Evolutionary conservation across 2,888 invertebrate genomes (phyloP), one percentile per base, ranked within the genome.

Genomic region (Neria commutata): DNA sequence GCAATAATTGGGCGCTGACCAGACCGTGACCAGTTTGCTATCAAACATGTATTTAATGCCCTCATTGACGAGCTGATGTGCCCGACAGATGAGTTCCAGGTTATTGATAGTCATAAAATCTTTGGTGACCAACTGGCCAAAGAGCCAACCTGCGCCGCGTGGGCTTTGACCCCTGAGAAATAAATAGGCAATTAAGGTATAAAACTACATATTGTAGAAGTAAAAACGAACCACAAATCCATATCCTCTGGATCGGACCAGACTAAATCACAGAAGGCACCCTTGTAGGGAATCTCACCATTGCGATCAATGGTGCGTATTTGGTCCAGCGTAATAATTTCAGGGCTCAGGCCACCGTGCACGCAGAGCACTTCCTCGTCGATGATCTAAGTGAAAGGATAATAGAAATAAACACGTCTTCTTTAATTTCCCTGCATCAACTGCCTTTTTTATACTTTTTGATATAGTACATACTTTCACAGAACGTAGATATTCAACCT

Each of bases 211-310:
- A 24, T 16, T 8, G 8, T 21, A 11, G n/a, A 1, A 5, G 8
- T 11, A 29, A 56, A 16, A 56, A 70, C 81, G 75, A 80, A 88
- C 96, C 98, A 98, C 71, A 89, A 89, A 63, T 95, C 92, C 56
- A 97, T 91, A 76, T 98, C 97, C 76, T 98, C 98, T 29, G 99
- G 99, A 84, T 99, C 99, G 3, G 98, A 98, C 99, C 99, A 99
- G 53, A 99, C 91, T 68, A 99, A 86, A 87, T 98, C 99, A 87
- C 98, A 98, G 81, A 98, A 95, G 50, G 96, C 94, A 63, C 98
- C 99, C 87, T 96, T 96, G 79, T 98, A 96, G 45, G 98, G 98
- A 77, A 98, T 97, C 86, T 98, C 98, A 82, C 95, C 94, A 83
- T 97, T 95, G 73, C 98, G 88, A 76, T 97, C 94, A 77, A 98